Percentiles rank a stretch among this genome's conserved stretches.
Conservation (phyloP, 2,888 invertebrate genomes). For the Pteria penguin region DNA sequence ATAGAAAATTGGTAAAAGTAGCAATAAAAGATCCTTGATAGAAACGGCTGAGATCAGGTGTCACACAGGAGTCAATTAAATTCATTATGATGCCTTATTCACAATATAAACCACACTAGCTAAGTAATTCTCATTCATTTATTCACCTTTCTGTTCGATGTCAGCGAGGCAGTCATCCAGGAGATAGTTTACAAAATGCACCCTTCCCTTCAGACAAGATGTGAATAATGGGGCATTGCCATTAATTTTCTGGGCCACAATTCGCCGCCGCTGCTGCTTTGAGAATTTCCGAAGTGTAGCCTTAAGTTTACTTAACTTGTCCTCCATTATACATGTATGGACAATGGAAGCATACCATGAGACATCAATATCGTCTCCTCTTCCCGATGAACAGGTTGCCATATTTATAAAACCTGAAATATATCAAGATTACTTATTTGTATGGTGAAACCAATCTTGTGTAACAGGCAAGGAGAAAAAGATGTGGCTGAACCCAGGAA, state of each 20-base stretch:
- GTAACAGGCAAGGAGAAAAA: too few species aligned
- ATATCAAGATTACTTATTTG: too few species aligned
- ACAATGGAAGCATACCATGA: constrained; percentile 57
- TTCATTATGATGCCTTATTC: too few species aligned
- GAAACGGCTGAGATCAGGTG: too few species aligned
- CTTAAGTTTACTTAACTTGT: constrained; percentile 60
- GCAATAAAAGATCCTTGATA: too few species aligned
- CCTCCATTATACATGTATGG: constrained; percentile 62
- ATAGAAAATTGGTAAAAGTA: too few species aligned
- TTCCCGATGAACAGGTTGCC: constrained; percentile 32
- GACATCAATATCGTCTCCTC: constrained; percentile 49
- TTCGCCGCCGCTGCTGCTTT: constrained; percentile 50
- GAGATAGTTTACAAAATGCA: constrained; percentile 88
- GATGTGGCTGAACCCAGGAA: too few species aligned
- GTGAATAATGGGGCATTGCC: constrained; percentile 70
- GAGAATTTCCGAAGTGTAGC: constrained; percentile 56
- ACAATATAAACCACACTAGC: too few species aligned
- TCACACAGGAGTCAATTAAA: too few species aligned
- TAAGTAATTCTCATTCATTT: too few species aligned
- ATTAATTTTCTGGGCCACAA: constrained; percentile 56
- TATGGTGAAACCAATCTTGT: too few species aligned
- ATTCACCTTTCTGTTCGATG: constrained; percentile 88
- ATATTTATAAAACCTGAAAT: too few species aligned
- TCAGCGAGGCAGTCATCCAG: constrained; percentile 90
- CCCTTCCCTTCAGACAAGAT: constrained; percentile 65